Conservation (phyloP, 2,113 vertebrate species). For the Ahaetulla prasina region DNA sequence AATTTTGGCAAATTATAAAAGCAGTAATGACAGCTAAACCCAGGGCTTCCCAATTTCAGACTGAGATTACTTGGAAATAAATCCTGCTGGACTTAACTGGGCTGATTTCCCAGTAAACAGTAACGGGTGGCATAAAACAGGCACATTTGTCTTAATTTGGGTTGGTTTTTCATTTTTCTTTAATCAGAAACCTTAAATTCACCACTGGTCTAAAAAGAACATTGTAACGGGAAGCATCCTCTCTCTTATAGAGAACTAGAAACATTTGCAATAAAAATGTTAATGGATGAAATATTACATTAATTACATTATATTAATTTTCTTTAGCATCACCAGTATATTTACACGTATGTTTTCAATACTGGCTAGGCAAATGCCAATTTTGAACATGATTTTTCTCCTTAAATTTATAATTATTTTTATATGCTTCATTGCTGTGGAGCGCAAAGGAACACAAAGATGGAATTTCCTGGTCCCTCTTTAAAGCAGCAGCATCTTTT, state of each 20-base stretch:
- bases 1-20: not conserved
- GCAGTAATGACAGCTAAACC: not conserved
- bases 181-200: not conserved
- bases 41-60: not conserved
- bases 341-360: not conserved
- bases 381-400: not conserved
- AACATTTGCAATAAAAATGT: not conserved
- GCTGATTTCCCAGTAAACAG: not conserved
- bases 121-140: not conserved
- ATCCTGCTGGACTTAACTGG: not conserved
- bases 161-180: not conserved
- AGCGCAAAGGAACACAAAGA: not conserved
- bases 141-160: not conserved
- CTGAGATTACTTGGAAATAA: not conserved
- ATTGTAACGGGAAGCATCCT: not conserved
- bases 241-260: not conserved
- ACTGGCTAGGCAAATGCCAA: not conserved
- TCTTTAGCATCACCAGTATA: rapidly evolving
- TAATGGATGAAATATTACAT: not conserved
- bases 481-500: not conserved
- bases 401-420: not conserved
- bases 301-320: not conserved
- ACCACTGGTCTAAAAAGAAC: not conserved
- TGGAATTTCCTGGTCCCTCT: not conserved
- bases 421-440: not conserved